A percentile compares a stretch with the other conserved stretches of the same genome.
Conservation (phyloP, 2,797 vertebrate genomes). For the Hydrophis major region DNA sequence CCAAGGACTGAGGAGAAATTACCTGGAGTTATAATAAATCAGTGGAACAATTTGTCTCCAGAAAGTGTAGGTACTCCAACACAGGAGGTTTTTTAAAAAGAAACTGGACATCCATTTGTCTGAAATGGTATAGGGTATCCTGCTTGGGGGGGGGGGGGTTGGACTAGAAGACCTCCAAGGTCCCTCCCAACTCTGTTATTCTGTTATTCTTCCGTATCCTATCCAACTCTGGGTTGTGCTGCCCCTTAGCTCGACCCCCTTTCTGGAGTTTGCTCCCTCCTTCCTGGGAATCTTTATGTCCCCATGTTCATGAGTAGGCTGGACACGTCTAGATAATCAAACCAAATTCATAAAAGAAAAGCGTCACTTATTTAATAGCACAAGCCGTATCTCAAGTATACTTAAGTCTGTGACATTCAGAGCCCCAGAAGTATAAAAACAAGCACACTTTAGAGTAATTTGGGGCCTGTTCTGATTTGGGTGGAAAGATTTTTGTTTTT, state of each 20-base stretch:
- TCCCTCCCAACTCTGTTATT: no score
- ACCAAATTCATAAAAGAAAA: neutral
- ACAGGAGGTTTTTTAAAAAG: no score
- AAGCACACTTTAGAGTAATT: neutral
- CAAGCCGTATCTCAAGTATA: neutral
- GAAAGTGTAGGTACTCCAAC: no score
- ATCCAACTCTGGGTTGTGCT: neutral
- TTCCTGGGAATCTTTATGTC: neutral
- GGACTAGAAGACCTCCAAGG: no score
- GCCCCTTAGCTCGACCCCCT: neutral
- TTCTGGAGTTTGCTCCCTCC: neutral
- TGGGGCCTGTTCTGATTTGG: neutral
- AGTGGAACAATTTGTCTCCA: no score
- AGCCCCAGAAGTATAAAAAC: neutral
- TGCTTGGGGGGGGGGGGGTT: no score
- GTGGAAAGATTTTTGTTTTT: neutral
- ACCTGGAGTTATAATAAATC: no score
- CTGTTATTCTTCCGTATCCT: no score
- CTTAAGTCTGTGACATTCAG: neutral
- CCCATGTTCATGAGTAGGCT: neutral
- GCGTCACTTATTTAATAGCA: neutral
- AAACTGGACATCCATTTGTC: no score
- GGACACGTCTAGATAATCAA: neutral
- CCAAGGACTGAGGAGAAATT: no score
- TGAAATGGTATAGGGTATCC: no score